Conservation (phyloP, 2,888 invertebrate genomes). For the Drosophila paranaensis region DNA sequence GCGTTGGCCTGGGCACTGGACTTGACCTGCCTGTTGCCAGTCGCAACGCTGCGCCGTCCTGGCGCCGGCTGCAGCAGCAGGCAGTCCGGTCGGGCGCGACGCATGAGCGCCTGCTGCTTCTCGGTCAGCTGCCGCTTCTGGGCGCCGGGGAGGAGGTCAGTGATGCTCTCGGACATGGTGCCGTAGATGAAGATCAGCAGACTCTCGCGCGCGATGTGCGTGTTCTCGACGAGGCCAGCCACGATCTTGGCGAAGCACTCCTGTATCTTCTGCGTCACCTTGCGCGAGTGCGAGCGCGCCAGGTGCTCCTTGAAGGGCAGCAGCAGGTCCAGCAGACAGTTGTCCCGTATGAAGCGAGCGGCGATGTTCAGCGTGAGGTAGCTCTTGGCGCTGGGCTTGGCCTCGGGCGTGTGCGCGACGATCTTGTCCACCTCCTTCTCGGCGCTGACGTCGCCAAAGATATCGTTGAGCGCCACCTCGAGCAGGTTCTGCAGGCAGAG, state of each 20-base stretch:
- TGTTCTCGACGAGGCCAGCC: slow-evolving; percentile 93
- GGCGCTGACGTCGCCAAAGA: slow-evolving; percentile 94
- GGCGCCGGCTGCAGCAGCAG: slow-evolving; percentile 91
- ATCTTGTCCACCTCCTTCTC: slow-evolving; percentile 96
- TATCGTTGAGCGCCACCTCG: slow-evolving; percentile 93
- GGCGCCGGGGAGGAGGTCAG: slow-evolving; percentile 87
- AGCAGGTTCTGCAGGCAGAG: slow-evolving; percentile 90
- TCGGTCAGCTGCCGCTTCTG: slow-evolving; percentile 85
- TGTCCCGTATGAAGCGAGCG: slow-evolving; percentile 91
- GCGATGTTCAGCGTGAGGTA: slow-evolving; percentile 93
- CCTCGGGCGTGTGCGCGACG: slow-evolving; percentile 92
- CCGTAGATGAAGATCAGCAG: slow-evolving; percentile 93
- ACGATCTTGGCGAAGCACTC: slow-evolving; percentile 92
- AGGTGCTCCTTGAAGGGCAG: slow-evolving; percentile 93
- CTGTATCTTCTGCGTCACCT: slow-evolving; percentile 91
- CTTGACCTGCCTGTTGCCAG: slow-evolving; percentile 87
- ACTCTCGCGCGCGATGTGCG: slow-evolving; percentile 89
- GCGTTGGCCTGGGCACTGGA: slow-evolving; percentile 91
- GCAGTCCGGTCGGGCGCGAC: slow-evolving; percentile 89
- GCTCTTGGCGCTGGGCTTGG: slow-evolving; percentile 93
- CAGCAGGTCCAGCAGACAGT: slow-evolving; percentile 90
- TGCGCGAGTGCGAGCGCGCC: slow-evolving; percentile 91
- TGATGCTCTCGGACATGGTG: slow-evolving; percentile 92
- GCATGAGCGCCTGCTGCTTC: slow-evolving; percentile 84
- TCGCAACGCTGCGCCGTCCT: slow-evolving; percentile 87